These are phyloP conservation scores for Limosa lapponica DNA, from an alignment of 2,797 vertebrate genomes.

Conservation along the genomic window DNA sequence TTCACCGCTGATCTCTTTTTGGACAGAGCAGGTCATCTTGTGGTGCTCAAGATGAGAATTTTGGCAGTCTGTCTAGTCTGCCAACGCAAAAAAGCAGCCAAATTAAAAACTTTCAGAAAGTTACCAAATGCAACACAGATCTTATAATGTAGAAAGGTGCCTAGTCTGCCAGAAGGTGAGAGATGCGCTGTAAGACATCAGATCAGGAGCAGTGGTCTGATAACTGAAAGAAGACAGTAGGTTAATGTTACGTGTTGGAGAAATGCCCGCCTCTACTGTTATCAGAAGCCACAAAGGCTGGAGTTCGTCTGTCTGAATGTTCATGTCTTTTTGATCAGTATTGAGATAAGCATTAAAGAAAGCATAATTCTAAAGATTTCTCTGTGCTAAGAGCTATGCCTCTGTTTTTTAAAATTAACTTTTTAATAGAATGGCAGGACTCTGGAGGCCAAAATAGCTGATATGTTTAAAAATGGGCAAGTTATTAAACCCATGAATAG, in stretches of 20 bases:
- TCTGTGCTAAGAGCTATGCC: neutral
- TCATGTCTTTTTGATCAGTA: neutral
- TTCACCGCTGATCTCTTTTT: neutral
- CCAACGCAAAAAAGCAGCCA: neutral
- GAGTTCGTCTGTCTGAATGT: rapidly evolving
- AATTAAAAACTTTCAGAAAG: neutral
- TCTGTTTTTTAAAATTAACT: neutral
- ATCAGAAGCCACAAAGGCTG: neutral
- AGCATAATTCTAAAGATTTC: neutral
- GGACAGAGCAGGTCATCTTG: neutral
- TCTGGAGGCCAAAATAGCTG: constrained; percentile 21
- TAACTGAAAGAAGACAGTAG: neutral
- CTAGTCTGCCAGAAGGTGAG: neutral
- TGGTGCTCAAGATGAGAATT: neutral
- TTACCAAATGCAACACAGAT: neutral
- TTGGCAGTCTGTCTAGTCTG: neutral
- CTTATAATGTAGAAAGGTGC: neutral
- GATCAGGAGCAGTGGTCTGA: neutral
- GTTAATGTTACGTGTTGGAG: neutral
- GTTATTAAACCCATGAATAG: constrained; percentile 25
- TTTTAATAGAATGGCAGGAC: neutral
- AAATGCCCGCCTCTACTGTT: neutral
- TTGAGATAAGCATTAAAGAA: neutral
- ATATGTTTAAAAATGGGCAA: neutral
- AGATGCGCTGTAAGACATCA: neutral